phyloP scores from a whole-genome alignment of 2,113 vertebrate genomes.

The Lepus europaeus region DNA sequence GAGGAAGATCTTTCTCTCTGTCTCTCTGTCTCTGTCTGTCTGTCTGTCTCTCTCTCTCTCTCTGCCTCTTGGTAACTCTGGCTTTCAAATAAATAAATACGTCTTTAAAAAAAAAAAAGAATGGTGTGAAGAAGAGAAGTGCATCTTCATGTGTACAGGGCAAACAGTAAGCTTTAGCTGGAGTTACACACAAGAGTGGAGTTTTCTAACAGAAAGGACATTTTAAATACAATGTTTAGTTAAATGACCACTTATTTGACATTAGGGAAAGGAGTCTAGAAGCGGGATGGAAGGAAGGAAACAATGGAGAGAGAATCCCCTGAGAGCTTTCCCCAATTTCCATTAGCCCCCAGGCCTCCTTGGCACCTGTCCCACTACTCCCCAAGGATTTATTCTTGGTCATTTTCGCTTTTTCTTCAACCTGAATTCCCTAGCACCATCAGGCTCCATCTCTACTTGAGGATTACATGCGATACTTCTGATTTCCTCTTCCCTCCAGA shows the following conservation, averaged over 20 bases:
- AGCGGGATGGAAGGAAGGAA: neutral
- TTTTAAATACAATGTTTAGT: neutral
- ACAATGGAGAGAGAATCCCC: neutral
- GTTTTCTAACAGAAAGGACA: neutral
- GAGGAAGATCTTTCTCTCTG: no score
- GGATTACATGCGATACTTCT: neutral
- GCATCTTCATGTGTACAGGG: accelerated
- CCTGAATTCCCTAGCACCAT: neutral
- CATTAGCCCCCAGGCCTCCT: neutral
- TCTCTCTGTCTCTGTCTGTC: no score
- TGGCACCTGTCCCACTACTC: accelerated
- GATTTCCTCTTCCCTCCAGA: neutral
- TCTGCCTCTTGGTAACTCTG: no score
- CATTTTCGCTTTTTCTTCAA: neutral
- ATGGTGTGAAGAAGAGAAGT: accelerated
- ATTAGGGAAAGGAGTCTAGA: neutral
- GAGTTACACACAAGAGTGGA: neutral
- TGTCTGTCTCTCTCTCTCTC: no score
- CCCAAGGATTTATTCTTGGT: neutral
- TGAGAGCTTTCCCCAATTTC: neutral
- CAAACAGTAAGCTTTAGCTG: neutral
- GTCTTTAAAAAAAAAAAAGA: no score
- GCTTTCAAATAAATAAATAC: no score
- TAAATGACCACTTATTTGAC: neutral
- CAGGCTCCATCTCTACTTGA: neutral